Evolutionary conservation across 37 sponge, comb jelly and placozoan genomes (phyloP).

Genomic region (Eunapius fragilis): DNA sequence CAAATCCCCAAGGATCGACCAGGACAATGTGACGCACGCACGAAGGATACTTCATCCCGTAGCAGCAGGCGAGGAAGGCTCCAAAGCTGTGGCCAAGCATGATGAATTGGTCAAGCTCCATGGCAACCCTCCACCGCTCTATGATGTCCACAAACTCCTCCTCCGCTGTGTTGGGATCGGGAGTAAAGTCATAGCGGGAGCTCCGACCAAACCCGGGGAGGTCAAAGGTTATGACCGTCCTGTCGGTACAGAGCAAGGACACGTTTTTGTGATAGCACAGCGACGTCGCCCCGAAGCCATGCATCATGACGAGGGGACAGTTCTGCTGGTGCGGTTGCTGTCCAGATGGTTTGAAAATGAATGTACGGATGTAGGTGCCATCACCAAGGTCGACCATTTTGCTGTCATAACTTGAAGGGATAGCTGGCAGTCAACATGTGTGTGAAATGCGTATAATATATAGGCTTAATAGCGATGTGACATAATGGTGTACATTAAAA

Average conservation of each 20-base stretch:
- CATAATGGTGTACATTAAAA: too few relatives aligned
- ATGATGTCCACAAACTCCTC: slow-evolving; percentile 57
- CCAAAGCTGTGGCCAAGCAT: slow-evolving; percentile 59
- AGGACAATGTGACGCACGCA: slow-evolving; percentile 72
- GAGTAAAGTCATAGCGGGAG: slow-evolving; percentile 42
- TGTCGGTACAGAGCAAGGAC: slow-evolving; percentile 26
- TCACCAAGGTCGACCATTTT: neutral
- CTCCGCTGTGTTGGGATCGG: slow-evolving; percentile 28
- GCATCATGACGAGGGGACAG: slow-evolving; percentile 73
- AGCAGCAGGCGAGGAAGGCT: slow-evolving; percentile 68
- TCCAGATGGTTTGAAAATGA: neutral
- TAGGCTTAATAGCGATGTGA: too few relatives aligned
- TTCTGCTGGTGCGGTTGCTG: neutral
- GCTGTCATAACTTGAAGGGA: too few relatives aligned
- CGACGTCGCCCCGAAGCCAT: slow-evolving; percentile 79
- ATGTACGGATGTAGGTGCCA: neutral
- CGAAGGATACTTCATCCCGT: slow-evolving; percentile 58
- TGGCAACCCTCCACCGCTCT: slow-evolving; percentile 11
- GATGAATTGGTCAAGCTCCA: slow-evolving; percentile 27
- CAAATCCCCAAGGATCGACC: slow-evolving; percentile 72
- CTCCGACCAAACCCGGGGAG: slow-evolving; percentile 72
- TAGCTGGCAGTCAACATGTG: too few relatives aligned
- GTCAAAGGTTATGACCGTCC: slow-evolving; percentile 44
- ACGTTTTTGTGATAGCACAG: slow-evolving; percentile 70
- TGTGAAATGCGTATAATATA: too few relatives aligned